Evolutionary conservation across 2,888 invertebrate genomes (phyloP).

Genomic region (Sarcophaga rosellei): DNA sequence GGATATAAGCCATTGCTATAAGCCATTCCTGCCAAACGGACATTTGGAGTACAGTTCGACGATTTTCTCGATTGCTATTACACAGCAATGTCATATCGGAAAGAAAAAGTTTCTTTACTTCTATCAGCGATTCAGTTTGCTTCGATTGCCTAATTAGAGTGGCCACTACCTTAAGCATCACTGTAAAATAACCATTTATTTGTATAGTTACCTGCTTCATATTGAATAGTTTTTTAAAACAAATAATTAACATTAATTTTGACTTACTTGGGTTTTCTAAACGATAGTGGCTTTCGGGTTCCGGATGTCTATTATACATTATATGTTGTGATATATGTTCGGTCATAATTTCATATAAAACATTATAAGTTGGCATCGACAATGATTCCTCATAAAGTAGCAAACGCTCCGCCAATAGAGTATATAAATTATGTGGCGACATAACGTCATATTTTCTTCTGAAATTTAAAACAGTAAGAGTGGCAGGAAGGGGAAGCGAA

Average conservation of each 20-base stretch:
- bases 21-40: conserved; percentile 99
- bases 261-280: conserved; percentile 97
- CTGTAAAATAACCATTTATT: conserved; percentile 81
- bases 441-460: conserved; percentile 99
- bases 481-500: background rate
- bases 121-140: conserved; percentile 93
- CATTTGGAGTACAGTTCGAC: conserved; percentile 99
- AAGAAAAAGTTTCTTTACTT: conserved; percentile 97
- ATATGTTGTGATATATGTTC: conserved; percentile 98
- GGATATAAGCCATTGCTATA: conserved; percentile 98
- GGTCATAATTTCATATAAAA: conserved; percentile 98
- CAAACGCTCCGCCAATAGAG: conserved; percentile 95
- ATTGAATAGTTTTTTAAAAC: background rate
- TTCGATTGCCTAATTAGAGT: conserved; percentile 98
- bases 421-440: conserved; percentile 99
- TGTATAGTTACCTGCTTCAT: background rate
- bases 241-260: conserved; percentile 1
- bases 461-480: conserved; percentile 16
- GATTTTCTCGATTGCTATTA: conserved; percentile 97
- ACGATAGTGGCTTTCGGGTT: conserved; percentile 96
- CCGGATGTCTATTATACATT: conserved; percentile 95
- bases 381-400: conserved; percentile 93
- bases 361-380: conserved; percentile 97
- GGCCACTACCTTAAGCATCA: conserved; percentile 99
- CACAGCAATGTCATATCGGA: conserved; percentile 99